Evolutionary conservation across 2,797 vertebrate genomes (phyloP), one percentile per base, ranked within the genome.

Genomic region (Pseudomugil gertrudae): DNA sequence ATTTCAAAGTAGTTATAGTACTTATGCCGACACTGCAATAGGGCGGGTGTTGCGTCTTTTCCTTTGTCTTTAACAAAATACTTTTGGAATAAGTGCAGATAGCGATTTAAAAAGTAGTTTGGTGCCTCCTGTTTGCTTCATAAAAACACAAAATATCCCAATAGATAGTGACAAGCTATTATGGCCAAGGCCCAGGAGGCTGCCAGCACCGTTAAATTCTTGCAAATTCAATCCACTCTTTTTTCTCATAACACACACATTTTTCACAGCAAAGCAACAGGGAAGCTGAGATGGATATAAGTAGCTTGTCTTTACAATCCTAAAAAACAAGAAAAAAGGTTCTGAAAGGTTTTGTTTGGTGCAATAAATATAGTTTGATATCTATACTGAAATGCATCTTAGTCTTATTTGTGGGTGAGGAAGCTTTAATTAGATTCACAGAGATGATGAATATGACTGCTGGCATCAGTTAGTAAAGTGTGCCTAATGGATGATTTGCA

Each of bases 401-500:
- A 67, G 63, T 59, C 62, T 57, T 32, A 66, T 71, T 80, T 77
- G 53, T 61, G 72, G 35, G 73, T 66, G 65, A 80, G 69, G 76
- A 66, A 54, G 69, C 80, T 78, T 80, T 79, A 66, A 84, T 81
- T 84, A 75, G 83, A 67, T 89, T 77, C n/a, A 53, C 69, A 79
- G 59, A 54, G 63, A 76, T 76, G 66, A 86, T 75, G 64, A 61
- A 62, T 78, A 72, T 78, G 66, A 72, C 81, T 88, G 65, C 52
- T 76, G 78, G 80, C 62, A 63, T 78, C 82, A 78, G 81, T 84
- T 73, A 81, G 78, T 81, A 76, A 86, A 81, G 57, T 61, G 6
- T 81, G 71, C 55, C 56, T 76, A 75, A 77, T 84, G 60, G 70
- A 80, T 78, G 78, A 89, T 87, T 79, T 88, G 80, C 81, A 73